Conservation (phyloP, 2,113 vertebrate genomes). For the Hemicordylus capensis region DNA sequence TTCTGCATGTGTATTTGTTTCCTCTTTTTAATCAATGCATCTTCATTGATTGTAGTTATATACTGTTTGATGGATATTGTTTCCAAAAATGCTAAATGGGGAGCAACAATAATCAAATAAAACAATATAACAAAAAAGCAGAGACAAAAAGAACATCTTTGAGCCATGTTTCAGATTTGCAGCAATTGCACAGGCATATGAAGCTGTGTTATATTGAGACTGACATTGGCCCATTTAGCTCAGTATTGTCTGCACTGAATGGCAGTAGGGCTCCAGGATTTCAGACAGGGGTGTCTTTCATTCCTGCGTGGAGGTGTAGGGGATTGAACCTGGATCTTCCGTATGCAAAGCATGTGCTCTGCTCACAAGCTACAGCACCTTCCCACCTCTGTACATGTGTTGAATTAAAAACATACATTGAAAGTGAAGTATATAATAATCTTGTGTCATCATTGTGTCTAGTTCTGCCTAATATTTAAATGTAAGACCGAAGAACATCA, state of each 20-base stretch:
- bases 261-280: no score
- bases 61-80: neutral
- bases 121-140: neutral
- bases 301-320: no score
- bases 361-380: no score
- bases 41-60: neutral
- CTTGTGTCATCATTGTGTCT: neutral
- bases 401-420: neutral
- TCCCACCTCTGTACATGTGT: no score
- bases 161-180: neutral
- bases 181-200: neutral
- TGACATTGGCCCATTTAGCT: no score
- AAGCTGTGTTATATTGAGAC: neutral
- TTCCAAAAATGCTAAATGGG: neutral
- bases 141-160: neutral
- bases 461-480: neutral
- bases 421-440: neutral
- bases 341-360: no score
- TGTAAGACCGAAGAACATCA: no score
- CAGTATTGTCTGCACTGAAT: no score
- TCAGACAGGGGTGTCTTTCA: no score
- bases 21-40: fast-evolving
- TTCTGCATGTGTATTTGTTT: neutral
- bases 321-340: no score
- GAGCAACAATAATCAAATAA: neutral